Evolutionary conservation across 2,888 invertebrate genomes (phyloP).

Genomic region (Ypsolopha scabrella): DNA sequence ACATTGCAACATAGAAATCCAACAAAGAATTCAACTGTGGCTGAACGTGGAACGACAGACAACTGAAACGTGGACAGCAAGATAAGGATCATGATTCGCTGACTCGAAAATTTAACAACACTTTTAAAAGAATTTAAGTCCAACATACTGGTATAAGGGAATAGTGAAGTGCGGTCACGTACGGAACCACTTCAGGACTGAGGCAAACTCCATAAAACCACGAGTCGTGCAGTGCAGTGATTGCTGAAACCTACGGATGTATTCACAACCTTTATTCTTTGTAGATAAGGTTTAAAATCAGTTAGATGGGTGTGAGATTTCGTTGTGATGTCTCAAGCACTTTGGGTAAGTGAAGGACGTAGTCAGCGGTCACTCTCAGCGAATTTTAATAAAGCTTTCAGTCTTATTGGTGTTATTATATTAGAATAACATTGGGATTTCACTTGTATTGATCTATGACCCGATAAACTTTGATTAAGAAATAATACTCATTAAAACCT

Average conservation of each 20-base stretch:
- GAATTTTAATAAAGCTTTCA: constrained; percentile 2
- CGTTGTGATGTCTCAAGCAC: neutral
- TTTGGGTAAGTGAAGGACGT: neutral
- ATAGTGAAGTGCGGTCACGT: constrained; percentile 49
- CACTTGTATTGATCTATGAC: too few species aligned
- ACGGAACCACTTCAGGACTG: constrained; percentile 24
- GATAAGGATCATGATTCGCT: neutral
- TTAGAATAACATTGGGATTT: too few species aligned
- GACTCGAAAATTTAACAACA: neutral
- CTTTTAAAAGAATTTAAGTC: constrained; percentile 2
- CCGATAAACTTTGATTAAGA: too few species aligned
- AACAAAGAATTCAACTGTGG: too few species aligned
- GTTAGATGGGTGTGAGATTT: too few species aligned
- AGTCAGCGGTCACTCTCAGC: neutral
- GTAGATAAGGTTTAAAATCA: too few species aligned
- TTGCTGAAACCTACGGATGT: neutral
- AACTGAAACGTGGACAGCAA: neutral
- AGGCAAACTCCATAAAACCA: constrained; percentile 13
- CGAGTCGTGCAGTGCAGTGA: constrained; percentile 1
- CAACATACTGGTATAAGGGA: constrained; percentile 25
- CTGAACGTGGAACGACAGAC: too few species aligned
- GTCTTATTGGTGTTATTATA: neutral
- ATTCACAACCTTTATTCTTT: too few species aligned
- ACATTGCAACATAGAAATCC: too few species aligned
- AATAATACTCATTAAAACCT: too few species aligned